These are phyloP conservation scores for Macaria liturata DNA, from an alignment of 2,888 invertebrate species.

Conservation along the genomic window DNA sequence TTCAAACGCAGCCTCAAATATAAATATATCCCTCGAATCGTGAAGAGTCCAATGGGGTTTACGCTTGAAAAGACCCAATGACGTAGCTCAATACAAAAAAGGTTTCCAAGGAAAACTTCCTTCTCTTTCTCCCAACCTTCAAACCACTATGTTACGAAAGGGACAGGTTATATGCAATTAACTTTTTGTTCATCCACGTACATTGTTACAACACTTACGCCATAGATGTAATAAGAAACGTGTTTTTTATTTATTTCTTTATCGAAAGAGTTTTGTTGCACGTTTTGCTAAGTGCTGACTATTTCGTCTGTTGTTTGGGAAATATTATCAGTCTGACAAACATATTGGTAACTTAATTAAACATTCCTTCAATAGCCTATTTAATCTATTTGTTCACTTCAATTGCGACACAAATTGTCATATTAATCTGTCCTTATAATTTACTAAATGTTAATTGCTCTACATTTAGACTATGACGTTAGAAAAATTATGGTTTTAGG, in stretches of 20 bases:
- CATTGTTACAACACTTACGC: constrained; percentile 30
- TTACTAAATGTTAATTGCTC: too few species aligned
- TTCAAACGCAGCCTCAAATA: constrained; percentile 37
- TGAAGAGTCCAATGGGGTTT: constrained; percentile 67
- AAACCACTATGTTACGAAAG: constrained; percentile 38
- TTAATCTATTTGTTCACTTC: too few species aligned
- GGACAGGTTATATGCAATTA: constrained; percentile 61
- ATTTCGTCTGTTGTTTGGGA: neutral
- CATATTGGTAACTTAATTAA: too few species aligned
- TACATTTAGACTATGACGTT: too few species aligned
- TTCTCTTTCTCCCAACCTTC: constrained; percentile 47
- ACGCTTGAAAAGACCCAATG: constrained; percentile 67
- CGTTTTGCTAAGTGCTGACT: too few species aligned
- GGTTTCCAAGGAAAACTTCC: constrained; percentile 28
- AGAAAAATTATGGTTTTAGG: too few species aligned
- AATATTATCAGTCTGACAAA: too few species aligned
- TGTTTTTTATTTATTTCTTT: constrained; percentile 11
- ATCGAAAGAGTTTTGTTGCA: neutral
- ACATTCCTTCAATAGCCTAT: too few species aligned
- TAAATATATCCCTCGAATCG: constrained; percentile 77
- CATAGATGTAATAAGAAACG: constrained; percentile 20
- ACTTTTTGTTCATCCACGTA: constrained; percentile 59
- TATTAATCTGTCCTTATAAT: too few species aligned
- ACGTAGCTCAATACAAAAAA: constrained; percentile 59
- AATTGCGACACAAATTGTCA: too few species aligned